Evolutionary conservation across 2,888 invertebrate species (phyloP).

Genomic region (Trichacis sp.): DNA sequence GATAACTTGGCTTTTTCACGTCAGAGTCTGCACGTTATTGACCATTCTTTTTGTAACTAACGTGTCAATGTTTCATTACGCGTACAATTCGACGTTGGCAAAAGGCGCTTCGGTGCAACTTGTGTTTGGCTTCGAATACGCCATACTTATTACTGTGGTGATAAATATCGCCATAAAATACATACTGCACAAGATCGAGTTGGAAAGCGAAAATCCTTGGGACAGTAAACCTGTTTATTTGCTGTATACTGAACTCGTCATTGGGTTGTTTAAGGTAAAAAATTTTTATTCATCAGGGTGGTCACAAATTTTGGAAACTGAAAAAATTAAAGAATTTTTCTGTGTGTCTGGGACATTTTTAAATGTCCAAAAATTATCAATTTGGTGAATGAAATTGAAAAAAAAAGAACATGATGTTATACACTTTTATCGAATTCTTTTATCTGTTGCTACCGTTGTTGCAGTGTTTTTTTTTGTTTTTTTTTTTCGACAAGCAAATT

Average conservation of each 20-base stretch:
- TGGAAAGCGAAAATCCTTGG: slow-evolving; percentile 96
- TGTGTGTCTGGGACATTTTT: no score
- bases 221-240: slow-evolving; percentile 99
- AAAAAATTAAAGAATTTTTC: no score
- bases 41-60: slow-evolving; percentile 86
- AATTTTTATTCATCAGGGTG: background rate
- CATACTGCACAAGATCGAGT: slow-evolving; percentile 85
- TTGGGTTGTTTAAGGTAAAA: slow-evolving; percentile 83
- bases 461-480: no score
- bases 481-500: no score
- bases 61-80: slow-evolving; percentile 90
- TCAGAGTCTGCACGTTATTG: slow-evolving; percentile 88
- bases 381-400: no score
- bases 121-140: slow-evolving; percentile 99
- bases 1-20: slow-evolving; percentile 94
- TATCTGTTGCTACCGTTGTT: no score
- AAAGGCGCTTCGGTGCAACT: slow-evolving; percentile 98
- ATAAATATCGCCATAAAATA: slow-evolving; percentile 95
- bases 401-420: no score
- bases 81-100: slow-evolving; percentile 90
- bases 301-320: no score
- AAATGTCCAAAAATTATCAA: no score
- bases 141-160: slow-evolving; percentile 93
- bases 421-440: no score
- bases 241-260: slow-evolving; percentile 94